Evolutionary conservation across 2,797 vertebrate species (phyloP), one percentile per base, ranked within the genome.

Genomic region (Linurgus olivaceus): DNA sequence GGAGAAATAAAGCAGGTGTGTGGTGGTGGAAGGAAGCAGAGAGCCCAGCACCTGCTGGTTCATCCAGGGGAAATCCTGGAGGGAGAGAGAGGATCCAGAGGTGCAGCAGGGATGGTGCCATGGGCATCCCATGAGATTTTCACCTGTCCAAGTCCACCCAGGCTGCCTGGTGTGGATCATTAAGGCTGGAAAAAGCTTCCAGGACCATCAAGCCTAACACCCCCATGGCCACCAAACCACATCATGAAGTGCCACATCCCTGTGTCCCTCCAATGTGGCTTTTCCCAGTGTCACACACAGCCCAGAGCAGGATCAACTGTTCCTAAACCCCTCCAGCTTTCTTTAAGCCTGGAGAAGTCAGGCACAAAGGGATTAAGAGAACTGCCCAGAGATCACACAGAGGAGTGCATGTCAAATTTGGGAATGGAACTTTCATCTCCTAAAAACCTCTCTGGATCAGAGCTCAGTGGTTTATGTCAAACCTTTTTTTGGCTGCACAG

Each of bases 341-440:
- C 48, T 72, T 54, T 63, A 67, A 88, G 20, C 59, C 78, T 15
- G 10, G 48, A 66, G 87, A 68, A 70, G 58, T 33, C 19, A 73
- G 51, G 59, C 88, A 82, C 63, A 63, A 55, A 88, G 52, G 45
- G 74, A 79, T 90, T 63, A 90, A 77, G 80, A 88, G 86, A 92
- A 47, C 21, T 62, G 76, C 55, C 65, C 76, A 59, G 67, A 70
- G 55, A 29, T 37, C 62, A 42, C 17, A 9, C 10, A 38, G 90
- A 83, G 67, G 42, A 93, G 44, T 0, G 1, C 0, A 0, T 35
- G 63, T 74, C 78, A 76, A 81, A 82, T 58, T 81, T 40, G 57
- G 74, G 74, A 76, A 90, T 2, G 18, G 76, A 78, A 52, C 92
- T 62, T 88, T 73, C 62, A 79, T 79, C 85, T 94, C 57, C 33